Evolutionary conservation across 1,140 invertebrate species (phyloP), one percentile per base, ranked within the genome.

Genomic region (Drosophila nigromelanica): DNA sequence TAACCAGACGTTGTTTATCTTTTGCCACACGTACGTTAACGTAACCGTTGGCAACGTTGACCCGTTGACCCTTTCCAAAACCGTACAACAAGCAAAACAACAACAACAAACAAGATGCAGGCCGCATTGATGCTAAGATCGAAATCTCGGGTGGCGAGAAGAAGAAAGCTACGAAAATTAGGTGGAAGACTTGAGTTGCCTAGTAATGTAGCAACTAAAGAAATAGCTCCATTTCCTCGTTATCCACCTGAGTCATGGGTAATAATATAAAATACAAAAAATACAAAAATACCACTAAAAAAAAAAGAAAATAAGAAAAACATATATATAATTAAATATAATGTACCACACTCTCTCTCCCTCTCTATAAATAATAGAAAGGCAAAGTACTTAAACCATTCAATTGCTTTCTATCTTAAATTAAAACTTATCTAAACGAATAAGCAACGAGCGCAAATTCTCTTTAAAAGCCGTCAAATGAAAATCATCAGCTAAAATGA

Each of bases 101-200:
- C 92, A 89, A 94, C 93, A 93, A 93, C 93, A 92, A 93, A 94
- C 94, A 95, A 95, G 93, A 97, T 97, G 96, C 96, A 97, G 94
- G 96, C 96, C 93, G 96, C 96, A 94, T 94, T 97, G 94, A 96
- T 97, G 93, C 95, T 97, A 94, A 95, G 96, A 94, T 94, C 96
- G 92, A 96, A 96, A 93, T 96, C 96, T 94, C 95, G 95, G 93
- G 95, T 96, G 93, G 93, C 93, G 92, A 93, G 95, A 90, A 94
- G 94, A 94, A 95, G 95, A 93, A 95, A 95, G 92, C 93, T 95
- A 91, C 94, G 94, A 92, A 94, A 94, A 91, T 92, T 92, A 72
- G 94, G 94, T 91, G 94, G 95, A 92, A 94, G 95, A 93, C 93
- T 94, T 91, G 96, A 97, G 91, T 93, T 97, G 92, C 96, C 96